Conservation (phyloP, 2,113 vertebrate species). For the Microcebus lehilahytsara region DNA sequence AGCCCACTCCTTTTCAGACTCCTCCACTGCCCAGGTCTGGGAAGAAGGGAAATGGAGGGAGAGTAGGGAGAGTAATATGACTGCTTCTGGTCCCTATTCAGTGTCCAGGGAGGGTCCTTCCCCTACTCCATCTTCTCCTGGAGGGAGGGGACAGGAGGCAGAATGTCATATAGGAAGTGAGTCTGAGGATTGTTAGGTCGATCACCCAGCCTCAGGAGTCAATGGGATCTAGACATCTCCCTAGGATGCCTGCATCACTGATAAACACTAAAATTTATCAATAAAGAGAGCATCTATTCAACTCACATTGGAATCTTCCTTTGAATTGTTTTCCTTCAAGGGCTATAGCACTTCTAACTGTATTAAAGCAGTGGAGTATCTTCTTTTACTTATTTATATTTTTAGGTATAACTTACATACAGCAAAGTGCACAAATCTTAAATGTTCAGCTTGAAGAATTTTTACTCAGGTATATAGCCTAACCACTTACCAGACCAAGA, state of each 20-base stretch:
- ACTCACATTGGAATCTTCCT: neutral
- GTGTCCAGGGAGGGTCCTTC: neutral
- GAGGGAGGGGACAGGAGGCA: neutral
- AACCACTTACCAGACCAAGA: neutral
- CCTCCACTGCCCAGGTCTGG: neutral
- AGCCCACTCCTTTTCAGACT: neutral
- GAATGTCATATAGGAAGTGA: neutral
- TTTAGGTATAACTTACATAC: neutral
- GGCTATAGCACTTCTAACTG: neutral
- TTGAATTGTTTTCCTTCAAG: constrained; percentile 2
- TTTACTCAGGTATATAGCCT: neutral
- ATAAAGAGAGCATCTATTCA: neutral
- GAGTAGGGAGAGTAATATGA: neutral
- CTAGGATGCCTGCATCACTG: neutral
- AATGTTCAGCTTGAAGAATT: neutral
- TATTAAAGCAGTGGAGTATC: neutral
- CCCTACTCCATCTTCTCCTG: neutral
- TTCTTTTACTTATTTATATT: neutral
- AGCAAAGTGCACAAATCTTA: neutral
- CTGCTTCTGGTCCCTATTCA: neutral
- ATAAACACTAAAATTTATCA: neutral
- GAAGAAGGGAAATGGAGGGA: neutral
- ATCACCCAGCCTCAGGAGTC: neutral
- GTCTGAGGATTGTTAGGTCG: neutral
- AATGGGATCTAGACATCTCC: neutral